Evolutionary conservation across 2,888 invertebrate species (phyloP).

Genomic region (Diarsia rubi): DNA sequence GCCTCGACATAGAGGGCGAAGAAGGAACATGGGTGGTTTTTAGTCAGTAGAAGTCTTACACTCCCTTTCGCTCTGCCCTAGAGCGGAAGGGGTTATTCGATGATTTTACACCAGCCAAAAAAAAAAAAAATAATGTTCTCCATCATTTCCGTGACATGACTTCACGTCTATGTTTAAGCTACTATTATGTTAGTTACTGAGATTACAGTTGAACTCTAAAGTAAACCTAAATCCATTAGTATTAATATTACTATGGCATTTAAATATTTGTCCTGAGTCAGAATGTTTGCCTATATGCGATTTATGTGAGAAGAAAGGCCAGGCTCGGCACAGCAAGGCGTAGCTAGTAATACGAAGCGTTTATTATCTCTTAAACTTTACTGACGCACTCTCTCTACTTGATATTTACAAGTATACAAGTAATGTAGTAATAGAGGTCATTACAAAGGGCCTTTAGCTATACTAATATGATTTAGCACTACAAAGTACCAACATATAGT

Average conservation of each 20-base stretch:
- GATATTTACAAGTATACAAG: slow-evolving; percentile 34
- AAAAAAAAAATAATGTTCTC: background rate
- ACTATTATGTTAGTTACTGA: slow-evolving; percentile 6
- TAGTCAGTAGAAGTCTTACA: too few species aligned
- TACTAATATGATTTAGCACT: slow-evolving; percentile 59
- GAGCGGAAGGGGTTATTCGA: too few species aligned
- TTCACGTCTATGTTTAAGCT: background rate
- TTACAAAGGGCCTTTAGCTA: slow-evolving; percentile 53
- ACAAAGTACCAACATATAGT: slow-evolving; percentile 27
- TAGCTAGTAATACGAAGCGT: slow-evolving; percentile 15
- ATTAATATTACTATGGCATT: slow-evolving; percentile 19
- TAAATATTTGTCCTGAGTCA: slow-evolving; percentile 38
- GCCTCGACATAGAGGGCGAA: too few species aligned
- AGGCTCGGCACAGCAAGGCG: slow-evolving; percentile 15
- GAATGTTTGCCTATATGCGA: slow-evolving; percentile 4
- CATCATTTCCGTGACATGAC: background rate
- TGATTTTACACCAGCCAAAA: too few species aligned
- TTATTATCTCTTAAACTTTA: slow-evolving; percentile 43
- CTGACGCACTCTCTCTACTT: slow-evolving; percentile 31
- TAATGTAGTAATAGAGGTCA: slow-evolving; percentile 49
- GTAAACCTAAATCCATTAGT: slow-evolving; percentile 12
- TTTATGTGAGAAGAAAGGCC: slow-evolving; percentile 43
- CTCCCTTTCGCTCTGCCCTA: too few species aligned
- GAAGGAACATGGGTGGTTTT: too few species aligned
- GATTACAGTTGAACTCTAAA: background rate